phyloP scores from a whole-genome alignment of 2,797 vertebrate genomes.

The Taeniopygia guttata region DNA sequence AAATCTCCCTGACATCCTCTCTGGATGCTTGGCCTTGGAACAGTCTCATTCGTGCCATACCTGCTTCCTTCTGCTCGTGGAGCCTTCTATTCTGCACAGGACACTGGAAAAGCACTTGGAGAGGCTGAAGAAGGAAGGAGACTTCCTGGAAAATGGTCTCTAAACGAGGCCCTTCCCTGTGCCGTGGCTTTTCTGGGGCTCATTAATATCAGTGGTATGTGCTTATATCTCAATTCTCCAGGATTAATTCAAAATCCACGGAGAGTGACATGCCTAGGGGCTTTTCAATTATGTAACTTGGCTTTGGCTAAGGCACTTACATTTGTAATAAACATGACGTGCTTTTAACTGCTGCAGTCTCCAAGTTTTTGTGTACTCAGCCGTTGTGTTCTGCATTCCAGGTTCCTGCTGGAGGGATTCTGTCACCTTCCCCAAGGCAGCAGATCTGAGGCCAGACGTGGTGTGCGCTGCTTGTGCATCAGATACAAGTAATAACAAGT shows the following conservation, averaged over 20 bases:
- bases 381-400: not conserved
- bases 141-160: accelerated
- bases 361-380: not conserved
- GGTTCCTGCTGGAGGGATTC: not conserved
- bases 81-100: not conserved
- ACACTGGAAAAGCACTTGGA: not conserved
- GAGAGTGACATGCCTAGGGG: not conserved
- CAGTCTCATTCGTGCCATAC: not conserved
- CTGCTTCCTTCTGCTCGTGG: accelerated
- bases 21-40: not conserved
- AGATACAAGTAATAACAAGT: not conserved
- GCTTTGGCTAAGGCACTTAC: not conserved
- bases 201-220: not conserved
- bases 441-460: not conserved
- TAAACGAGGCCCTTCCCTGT: not conserved
- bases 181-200: not conserved
- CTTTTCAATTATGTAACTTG: not conserved
- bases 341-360: not conserved
- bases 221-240: not conserved
- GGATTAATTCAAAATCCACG: not conserved
- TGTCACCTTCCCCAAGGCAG: not conserved
- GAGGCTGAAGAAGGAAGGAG: not conserved
- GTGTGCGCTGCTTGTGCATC: not conserved
- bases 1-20: not conserved
- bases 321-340: not conserved